Base-by-base conservation (phyloP, 1,140 invertebrate species). In the Drosophila tani region DNA sequence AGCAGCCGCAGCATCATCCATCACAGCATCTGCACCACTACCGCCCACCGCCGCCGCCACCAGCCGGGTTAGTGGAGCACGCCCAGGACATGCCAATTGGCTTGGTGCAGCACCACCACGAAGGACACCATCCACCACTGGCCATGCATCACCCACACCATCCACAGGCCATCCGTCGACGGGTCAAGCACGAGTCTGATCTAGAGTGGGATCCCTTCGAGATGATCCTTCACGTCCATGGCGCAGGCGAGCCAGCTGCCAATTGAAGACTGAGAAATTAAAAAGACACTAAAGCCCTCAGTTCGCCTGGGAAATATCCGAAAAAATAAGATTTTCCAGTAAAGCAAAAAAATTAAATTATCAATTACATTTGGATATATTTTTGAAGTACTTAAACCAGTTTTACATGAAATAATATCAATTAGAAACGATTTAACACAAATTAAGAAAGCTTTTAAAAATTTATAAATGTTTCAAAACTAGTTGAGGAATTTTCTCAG, bases 121-220 rank as follows among this genome's bases (percentile, higher is more conserved):
- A 69, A 9, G 67, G 43, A 11, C 66, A 69, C 47, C 70, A 77
- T 57, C 62, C 64, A 15, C 40, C 75, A 9, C 38, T 66, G 38
- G 63, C 62, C 58, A 57, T 85, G 45, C 86, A 82, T 21, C 86
- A 82, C 14, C 57, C 75, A 21, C 82, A 81, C 47, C 77, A 87
- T 15, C 45, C 69, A 21, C 45, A 73, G 46, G 47, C 69, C 19
- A 43, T 46, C 1, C 59, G 84, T 11, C 81, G 84, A 4, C 74
- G 88, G 5, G 79, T 91, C 8, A 88, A 91, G 60, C 88, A 92
- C 57, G 76, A 84, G n/a, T 69, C 87, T 2, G 91, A 92, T 63
- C 73, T 92, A 32, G 91, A 92, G 53, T 92, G 91, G 91, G 91
- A 92, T 86, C 91, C 91, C 29, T 92, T 92, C 21, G 91, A 92